A percentile compares a stretch with the other conserved stretches of the same genome.
These are phyloP conservation scores for Morphnarchus princeps DNA, from an alignment of 2,113 vertebrate species.

Conservation along the genomic window DNA sequence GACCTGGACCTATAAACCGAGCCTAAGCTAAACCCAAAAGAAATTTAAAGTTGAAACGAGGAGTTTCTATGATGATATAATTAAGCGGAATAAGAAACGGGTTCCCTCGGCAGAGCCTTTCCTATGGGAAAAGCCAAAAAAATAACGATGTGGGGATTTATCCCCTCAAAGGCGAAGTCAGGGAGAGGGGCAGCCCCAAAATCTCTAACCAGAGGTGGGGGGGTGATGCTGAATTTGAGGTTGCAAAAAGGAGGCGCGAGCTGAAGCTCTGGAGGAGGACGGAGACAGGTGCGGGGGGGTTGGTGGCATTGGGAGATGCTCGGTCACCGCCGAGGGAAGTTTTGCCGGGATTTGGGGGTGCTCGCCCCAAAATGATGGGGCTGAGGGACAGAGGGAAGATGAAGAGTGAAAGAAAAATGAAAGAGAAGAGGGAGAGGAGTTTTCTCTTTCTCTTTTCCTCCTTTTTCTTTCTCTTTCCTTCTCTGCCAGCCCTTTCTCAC, in stretches of 20 bases:
- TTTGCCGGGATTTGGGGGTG: background rate
- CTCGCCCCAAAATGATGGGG: background rate
- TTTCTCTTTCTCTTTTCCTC: background rate
- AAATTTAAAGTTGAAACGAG: background rate
- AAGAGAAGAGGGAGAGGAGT: background rate
- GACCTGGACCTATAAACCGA: background rate
- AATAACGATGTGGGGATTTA: too few species aligned
- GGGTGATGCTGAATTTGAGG: too few species aligned
- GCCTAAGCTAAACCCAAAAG: background rate
- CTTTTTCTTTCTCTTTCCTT: background rate
- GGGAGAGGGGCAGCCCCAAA: background rate
- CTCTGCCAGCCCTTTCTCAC: background rate
- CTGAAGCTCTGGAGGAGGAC: too few species aligned
- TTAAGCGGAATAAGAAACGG: background rate
- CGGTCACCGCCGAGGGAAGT: background rate
- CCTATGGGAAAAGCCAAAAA: background rate
- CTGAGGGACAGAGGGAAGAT: background rate
- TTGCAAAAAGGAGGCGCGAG: too few species aligned
- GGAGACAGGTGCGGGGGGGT: too few species aligned
- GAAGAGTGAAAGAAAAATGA: background rate
- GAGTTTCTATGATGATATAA: background rate
- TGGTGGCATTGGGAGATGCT: background rate
- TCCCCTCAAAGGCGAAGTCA: background rate
- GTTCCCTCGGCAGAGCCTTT: background rate
- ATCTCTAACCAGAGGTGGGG: accelerated